These are phyloP conservation scores for Heterodera filipjevi DNA, from an alignment of 2,888 invertebrate species.

Conservation along the genomic window DNA sequence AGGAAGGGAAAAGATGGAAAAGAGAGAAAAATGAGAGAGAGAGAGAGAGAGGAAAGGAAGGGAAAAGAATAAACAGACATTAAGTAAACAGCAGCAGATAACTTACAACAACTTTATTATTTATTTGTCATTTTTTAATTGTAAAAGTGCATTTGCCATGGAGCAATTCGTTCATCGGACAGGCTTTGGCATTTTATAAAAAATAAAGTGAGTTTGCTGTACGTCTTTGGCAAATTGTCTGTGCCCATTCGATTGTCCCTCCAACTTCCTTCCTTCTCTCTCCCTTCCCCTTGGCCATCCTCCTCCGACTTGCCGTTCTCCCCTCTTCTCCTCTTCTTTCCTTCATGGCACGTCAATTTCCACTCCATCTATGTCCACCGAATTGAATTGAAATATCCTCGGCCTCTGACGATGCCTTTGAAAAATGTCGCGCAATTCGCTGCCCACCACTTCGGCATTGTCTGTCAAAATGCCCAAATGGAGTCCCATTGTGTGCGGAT, in stretches of 20 bases:
- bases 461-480: constrained; percentile 23
- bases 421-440: constrained; percentile 57
- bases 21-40: background rate
- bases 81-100: background rate
- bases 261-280: background rate
- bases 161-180: constrained; percentile 1
- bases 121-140: constrained; percentile 6
- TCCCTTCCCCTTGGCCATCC: too few species aligned
- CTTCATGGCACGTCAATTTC: constrained; percentile 59
- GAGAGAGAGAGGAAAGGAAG: background rate
- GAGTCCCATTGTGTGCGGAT: background rate
- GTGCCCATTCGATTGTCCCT: background rate
- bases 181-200: too few species aligned
- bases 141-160: background rate
- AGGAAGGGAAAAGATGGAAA: background rate
- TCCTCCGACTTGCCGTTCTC: too few species aligned
- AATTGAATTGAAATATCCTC: constrained; percentile 63
- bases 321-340: background rate
- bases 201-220: constrained; percentile 16
- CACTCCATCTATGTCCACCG: constrained; percentile 62
- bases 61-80: background rate
- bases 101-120: background rate
- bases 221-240: background rate
- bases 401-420: constrained; percentile 61
- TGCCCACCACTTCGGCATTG: constrained; percentile 43